Conservation (phyloP, 2,113 vertebrate species). For the Rhagologus leucostigma region DNA sequence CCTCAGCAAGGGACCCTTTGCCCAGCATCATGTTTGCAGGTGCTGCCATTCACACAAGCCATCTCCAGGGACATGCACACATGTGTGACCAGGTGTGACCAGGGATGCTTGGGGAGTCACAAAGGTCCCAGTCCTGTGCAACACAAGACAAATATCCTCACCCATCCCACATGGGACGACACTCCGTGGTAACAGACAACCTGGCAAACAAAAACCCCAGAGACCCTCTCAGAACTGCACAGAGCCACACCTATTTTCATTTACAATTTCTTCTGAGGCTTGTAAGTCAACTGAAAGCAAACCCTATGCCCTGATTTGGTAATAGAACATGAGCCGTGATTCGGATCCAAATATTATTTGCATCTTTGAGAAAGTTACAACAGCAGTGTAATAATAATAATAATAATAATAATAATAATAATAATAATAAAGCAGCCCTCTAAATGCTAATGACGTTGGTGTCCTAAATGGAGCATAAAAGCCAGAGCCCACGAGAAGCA, state of each 20-base stretch:
- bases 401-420: not conserved
- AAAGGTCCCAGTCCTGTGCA: not conserved
- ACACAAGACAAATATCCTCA: not conserved
- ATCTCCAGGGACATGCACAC: not conserved
- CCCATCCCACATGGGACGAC: not conserved
- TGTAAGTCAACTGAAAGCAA: not conserved
- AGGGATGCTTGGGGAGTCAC: not conserved
- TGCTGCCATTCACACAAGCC: not conserved
- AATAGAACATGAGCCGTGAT: not conserved
- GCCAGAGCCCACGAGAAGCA: not conserved
- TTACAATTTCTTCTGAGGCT: not conserved
- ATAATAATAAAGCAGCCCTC: not conserved
- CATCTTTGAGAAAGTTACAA: not conserved
- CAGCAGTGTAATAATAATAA: not conserved
- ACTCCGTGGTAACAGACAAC: not conserved
- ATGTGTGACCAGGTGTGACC: no score
- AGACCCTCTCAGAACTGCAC: not conserved
- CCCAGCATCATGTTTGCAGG: not conserved
- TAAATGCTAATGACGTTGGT: not conserved
- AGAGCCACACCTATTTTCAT: not conserved
- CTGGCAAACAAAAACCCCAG: not conserved
- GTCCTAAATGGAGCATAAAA: constrained; percentile 30
- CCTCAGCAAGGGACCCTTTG: not conserved
- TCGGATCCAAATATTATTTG: not conserved
- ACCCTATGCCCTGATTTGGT: not conserved